Evolutionary conservation across 2,113 vertebrate species (phyloP), one percentile per base, ranked within the genome.

Genomic region (Ellobius talpinus): DNA sequence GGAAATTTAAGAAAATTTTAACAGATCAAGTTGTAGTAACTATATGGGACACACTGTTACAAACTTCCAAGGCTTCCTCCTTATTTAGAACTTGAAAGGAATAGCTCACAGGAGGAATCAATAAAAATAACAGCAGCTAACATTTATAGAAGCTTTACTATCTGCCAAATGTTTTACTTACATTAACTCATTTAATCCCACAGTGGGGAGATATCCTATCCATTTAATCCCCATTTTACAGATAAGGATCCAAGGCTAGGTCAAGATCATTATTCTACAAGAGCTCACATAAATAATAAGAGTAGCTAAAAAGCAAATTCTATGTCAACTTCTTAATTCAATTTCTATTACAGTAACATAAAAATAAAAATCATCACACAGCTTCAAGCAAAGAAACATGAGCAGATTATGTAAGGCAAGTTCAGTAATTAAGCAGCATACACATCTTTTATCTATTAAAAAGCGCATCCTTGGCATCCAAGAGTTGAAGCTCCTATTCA

Each of bases 41-140:
- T 92, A 66, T 39, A 29, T 33, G 29, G n/a, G 17, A 73, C 55
- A 78, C 21, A 73, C 5, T 70, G 39, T 76, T 84, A 90, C 61
- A 72, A 89, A 92, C 19, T 94, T 87, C 63, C 36, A 33, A 96
- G 96, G 96, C 81, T 47, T 79, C 74, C 52, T 93, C 52, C 77
- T 82, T 96, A 88, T n/a, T 73, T 50, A 90, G 24, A 66, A 87
- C 79, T 92, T 96, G n/a, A 93, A 96, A 93, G 68, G 87, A 91
- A 93, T 84, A 58, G 70, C 33, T 86, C 24, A 65, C 29, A 87
- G 73, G 52, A 96, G n/a, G 58, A 79, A 70, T 74, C 88, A 65
- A 86, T 70, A 87, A 82, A 85, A 97, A 68, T 33, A 90, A 72
- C 29, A 79, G 68, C 68, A 94, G 66, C 78, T 74, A 94, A 89